Percentiles rank a stretch among this genome's conserved stretches.
phyloP scores from a whole-genome alignment of 2,797 vertebrate species.

The Acanthiza pusilla region DNA sequence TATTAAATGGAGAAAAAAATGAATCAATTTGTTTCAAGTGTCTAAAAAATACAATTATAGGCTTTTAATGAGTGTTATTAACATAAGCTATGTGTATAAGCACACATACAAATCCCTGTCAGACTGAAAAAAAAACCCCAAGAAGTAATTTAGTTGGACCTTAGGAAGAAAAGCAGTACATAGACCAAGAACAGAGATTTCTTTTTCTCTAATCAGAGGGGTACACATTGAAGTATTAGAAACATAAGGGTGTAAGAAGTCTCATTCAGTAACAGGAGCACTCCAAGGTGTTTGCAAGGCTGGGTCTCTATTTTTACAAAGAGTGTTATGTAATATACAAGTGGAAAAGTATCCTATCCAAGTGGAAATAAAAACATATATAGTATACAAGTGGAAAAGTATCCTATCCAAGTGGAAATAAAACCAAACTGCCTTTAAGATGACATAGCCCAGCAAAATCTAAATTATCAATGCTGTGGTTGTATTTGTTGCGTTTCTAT shows the following conservation, averaged over 20 bases:
- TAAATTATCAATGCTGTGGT: not conserved
- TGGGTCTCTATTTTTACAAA: not conserved
- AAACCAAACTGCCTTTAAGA: not conserved
- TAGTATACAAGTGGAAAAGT: constrained; percentile 7
- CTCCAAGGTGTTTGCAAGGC: not conserved
- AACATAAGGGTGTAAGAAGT: not conserved
- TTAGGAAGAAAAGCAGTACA: not conserved
- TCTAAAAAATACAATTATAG: not conserved
- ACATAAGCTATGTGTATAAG: not conserved
- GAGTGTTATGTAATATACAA: not conserved
- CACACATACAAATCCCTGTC: not conserved
- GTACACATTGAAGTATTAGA: not conserved
- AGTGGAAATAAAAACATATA: constrained; percentile 15
- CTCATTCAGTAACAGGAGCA: not conserved
- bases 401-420: not conserved
- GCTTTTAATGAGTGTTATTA: not conserved
- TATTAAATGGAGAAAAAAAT: not conserved
- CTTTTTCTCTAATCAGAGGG: not conserved
- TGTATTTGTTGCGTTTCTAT: not conserved
- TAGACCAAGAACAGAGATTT: not conserved
- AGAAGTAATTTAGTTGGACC: not conserved
- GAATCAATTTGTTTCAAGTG: not conserved
- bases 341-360: not conserved
- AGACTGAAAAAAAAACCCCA: not conserved
- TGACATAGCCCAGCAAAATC: constrained; percentile 1